Base-by-base conservation (phyloP, 2,797 vertebrate species). In the Eulemur rubriventer region DNA sequence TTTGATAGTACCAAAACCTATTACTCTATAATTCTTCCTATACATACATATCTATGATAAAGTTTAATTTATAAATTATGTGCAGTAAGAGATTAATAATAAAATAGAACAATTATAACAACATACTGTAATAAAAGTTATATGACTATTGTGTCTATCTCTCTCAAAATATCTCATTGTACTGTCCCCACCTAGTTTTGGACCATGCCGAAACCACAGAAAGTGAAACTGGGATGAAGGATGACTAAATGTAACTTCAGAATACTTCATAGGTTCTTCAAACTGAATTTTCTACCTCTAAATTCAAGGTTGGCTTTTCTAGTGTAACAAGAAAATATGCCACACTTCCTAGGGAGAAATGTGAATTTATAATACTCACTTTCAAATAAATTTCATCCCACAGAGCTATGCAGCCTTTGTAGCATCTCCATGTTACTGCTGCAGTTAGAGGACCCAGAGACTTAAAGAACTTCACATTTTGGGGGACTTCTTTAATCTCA, bases 291-390 rank as follows among this genome's bases (percentile, higher is more conserved):
- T 87, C 57, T 82, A 55, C 28, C 7, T 80, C 7, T 69, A 84
- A 93, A 89, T 92, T 89, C 65, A 90, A 90, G 38, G 55, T 59
- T 96, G 48, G 18, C 22, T 91, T 92, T 91, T 82, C 46, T 84
- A 61, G 38, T 35, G 3, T 38, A 81, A 80, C 4, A 82, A 72
- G n/a, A 89, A 93, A 76, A 76, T 61, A 89, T 20, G 28, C 38
- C 10, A 50, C 1, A 73, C n/a, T 92, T 94, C 28, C 48, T 55
- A 5, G 52, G n/a, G 57, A 92, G n/a, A 70, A 33, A 20, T 70
- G 65, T 70, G 35, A 63, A 35, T 95, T 65, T 75, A 7, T 38
- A 57, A 55, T 57, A 63, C 72, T 95, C 38, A 89, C 26, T 89
- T 89, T 80, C 8, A 61, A 87, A 50, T 55, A 65, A 75, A 63